Conservation (phyloP, 2,113 vertebrate genomes). For the western clawed frog (Xenopus tropicalis) region DNA sequence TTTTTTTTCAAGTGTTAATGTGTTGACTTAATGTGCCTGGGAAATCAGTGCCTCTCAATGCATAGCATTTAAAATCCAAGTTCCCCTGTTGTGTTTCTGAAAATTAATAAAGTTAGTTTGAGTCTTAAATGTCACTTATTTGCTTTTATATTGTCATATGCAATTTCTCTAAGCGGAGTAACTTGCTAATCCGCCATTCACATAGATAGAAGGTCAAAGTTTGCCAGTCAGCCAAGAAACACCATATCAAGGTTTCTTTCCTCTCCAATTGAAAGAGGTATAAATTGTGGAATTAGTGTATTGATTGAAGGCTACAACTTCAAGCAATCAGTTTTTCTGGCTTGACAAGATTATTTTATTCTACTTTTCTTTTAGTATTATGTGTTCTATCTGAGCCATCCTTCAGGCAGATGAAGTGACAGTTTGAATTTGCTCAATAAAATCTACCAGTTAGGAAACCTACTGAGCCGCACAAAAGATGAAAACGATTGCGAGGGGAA, state of each 20-base stretch:
- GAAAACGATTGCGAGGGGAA: conserved; percentile 67
- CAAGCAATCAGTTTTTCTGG: conserved; percentile 97
- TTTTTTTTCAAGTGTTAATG: conserved; percentile 3
- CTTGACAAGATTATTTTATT: conserved; percentile 99
- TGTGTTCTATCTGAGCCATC: conserved; percentile 99
- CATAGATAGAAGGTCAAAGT: conserved; percentile 96
- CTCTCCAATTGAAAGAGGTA: conserved; percentile 86
- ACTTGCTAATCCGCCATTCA: conserved; percentile 86
- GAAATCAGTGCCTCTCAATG: conserved; percentile 17
- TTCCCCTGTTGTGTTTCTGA: conserved; percentile 59
- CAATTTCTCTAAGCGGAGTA: conserved; percentile 88
- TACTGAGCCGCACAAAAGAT: conserved; percentile 88
- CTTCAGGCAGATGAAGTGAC: conserved; percentile 97
- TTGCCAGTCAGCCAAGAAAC: conserved; percentile 99
- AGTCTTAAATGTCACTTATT: conserved; percentile 77
- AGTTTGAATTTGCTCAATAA: conserved; percentile 99
- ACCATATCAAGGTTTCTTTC: conserved; percentile 96
- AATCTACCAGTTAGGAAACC: conserved; percentile 90
- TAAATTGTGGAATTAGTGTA: conserved; percentile 99
- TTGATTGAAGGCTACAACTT: conserved; percentile 93
- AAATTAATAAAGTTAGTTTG: conserved; percentile 84
- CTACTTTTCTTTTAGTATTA: conserved; percentile 99
- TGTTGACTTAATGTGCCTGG: conserved; percentile 30
- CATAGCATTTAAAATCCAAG: conserved; percentile 46
- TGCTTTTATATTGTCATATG: conserved; percentile 86